Percentiles rank a stretch among this genome's conserved stretches.
These are phyloP conservation scores for Micrasema longulum DNA, from an alignment of 1,140 invertebrate genomes.

Conservation along the genomic window DNA sequence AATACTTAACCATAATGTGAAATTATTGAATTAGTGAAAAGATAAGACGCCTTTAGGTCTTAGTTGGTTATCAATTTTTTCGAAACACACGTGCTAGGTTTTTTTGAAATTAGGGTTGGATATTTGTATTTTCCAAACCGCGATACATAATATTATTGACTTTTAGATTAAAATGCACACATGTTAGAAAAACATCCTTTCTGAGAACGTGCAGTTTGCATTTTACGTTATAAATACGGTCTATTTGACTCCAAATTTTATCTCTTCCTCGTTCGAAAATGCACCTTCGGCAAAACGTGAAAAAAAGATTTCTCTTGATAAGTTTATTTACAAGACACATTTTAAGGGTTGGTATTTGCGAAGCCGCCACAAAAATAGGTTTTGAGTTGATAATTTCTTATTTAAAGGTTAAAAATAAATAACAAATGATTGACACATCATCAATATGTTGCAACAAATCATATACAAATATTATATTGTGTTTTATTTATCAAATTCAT, in stretches of 20 bases:
- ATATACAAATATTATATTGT: slow-evolving; percentile 5
- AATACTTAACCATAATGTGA: too few relatives aligned
- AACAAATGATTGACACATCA: slow-evolving; percentile 8
- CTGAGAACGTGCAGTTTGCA: slow-evolving; percentile 28
- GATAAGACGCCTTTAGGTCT: too few relatives aligned
- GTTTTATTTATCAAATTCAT: too few relatives aligned
- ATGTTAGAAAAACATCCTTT: slow-evolving; percentile 25
- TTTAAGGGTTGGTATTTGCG: slow-evolving; percentile 43
- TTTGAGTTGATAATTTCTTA: background rate
- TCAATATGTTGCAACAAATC: background rate
- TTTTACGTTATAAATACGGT: slow-evolving; percentile 11
- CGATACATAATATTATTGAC: slow-evolving; percentile 40
- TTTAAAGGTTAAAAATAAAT: slow-evolving; percentile 2
- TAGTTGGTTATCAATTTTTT: too few relatives aligned
- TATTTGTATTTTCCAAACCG: slow-evolving; percentile 38
- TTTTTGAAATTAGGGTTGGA: slow-evolving; percentile 25
- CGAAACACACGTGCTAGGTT: too few relatives aligned
- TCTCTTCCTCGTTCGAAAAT: slow-evolving; percentile 29
- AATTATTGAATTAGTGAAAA: too few relatives aligned
- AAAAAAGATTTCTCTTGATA: slow-evolving; percentile 25
- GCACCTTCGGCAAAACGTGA: slow-evolving; percentile 26
- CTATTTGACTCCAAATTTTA: slow-evolving; percentile 25
- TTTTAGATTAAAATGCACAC: slow-evolving; percentile 33
- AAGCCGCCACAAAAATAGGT: slow-evolving; percentile 4
- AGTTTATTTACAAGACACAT: slow-evolving; percentile 17